These are phyloP conservation scores for Megalurothrips usitatus DNA, from an alignment of 2,888 invertebrate genomes.

Conservation along the genomic window DNA sequence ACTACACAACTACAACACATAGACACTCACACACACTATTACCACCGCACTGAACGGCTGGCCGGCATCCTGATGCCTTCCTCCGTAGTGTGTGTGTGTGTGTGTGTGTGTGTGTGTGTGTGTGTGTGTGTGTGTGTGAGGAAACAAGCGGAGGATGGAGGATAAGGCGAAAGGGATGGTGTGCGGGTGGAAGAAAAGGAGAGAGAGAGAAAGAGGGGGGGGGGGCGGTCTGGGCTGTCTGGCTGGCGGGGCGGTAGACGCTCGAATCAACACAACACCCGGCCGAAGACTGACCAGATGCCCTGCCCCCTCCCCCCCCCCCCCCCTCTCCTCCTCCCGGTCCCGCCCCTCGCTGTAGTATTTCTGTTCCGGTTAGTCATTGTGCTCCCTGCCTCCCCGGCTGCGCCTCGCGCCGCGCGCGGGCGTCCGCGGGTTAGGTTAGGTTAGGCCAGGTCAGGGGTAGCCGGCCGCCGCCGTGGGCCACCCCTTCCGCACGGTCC, in stretches of 20 bases:
- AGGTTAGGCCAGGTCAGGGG: no score
- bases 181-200: neutral
- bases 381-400: neutral
- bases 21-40: no score
- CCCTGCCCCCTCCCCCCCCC: neutral
- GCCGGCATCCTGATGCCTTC: no score
- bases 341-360: neutral
- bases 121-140: no score
- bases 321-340: neutral
- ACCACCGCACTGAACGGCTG: no score
- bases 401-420: no score
- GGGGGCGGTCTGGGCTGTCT: neutral
- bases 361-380: conserved; percentile 12
- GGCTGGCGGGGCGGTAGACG: neutral
- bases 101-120: no score
- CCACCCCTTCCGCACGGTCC: no score
- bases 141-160: neutral
- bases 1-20: no score
- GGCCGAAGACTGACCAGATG: neutral
- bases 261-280: neutral
- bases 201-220: neutral
- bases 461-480: no score
- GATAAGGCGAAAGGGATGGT: neutral
- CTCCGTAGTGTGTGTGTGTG: no score
- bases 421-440: no score